Evolutionary conservation across 2,113 vertebrate genomes (phyloP).

Genomic region (Shinisaurus crocodilurus): DNA sequence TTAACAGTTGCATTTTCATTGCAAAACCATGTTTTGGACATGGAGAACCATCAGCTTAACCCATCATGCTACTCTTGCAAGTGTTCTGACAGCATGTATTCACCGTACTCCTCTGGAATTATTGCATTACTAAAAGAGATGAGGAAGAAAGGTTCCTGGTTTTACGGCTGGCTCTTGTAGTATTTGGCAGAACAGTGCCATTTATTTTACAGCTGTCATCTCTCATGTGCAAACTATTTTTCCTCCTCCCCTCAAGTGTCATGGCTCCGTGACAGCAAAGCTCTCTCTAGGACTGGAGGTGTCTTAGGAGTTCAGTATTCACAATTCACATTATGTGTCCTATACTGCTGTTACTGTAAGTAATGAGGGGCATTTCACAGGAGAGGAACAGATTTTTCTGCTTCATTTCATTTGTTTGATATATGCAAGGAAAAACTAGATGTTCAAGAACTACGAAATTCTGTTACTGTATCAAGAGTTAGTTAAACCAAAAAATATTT

Average conservation of each 20-base stretch:
- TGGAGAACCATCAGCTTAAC: not conserved
- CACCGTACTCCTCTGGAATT: not conserved
- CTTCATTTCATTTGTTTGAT: not conserved
- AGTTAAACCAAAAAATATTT: not conserved
- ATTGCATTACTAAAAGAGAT: not conserved
- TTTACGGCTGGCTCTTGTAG: not conserved
- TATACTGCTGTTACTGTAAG: not conserved
- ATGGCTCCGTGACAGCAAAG: not conserved
- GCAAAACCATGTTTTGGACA: not conserved
- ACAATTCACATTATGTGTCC: not conserved
- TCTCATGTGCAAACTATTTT: not conserved
- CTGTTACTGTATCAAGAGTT: not conserved
- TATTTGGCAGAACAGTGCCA: not conserved
- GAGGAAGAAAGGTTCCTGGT: not conserved
- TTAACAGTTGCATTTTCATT: not conserved
- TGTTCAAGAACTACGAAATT: not conserved
- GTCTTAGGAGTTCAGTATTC: not conserved
- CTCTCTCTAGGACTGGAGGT: not conserved
- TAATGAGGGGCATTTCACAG: not conserved
- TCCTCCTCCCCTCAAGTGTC: not conserved
- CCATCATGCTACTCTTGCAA: not conserved
- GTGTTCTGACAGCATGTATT: not conserved
- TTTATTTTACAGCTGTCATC: not conserved
- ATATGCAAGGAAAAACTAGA: not conserved
- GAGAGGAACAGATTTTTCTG: not conserved